phyloP scores from a whole-genome alignment of 2,113 vertebrate genomes.

The Phasianus colchicus region DNA sequence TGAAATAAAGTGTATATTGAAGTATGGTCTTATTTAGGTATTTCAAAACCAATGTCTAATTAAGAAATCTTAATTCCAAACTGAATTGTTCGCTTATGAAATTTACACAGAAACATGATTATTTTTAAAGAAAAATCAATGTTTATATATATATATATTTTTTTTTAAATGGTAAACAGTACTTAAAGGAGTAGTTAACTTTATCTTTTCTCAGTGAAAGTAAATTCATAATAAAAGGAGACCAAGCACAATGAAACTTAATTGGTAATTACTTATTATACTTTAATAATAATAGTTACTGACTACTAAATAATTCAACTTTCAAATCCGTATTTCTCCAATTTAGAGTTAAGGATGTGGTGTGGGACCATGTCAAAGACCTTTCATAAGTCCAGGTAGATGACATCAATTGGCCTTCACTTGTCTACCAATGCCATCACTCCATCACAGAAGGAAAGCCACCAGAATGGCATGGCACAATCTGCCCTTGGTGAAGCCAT shows the following conservation, averaged over 20 bases:
- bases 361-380: too few relatives aligned
- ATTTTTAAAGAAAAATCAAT: neutral
- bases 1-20: neutral
- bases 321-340: too few relatives aligned
- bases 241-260: neutral
- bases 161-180: neutral
- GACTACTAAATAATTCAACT: too few relatives aligned
- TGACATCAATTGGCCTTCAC: too few relatives aligned
- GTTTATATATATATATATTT: neutral
- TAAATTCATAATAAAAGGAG: neutral
- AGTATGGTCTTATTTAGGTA: neutral
- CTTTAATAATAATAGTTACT: too few relatives aligned
- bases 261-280: too few relatives aligned
- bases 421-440: too few relatives aligned
- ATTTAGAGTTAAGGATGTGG: too few relatives aligned
- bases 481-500: too few relatives aligned
- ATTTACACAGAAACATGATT: neutral
- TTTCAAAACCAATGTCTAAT: neutral
- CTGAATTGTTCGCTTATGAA: neutral
- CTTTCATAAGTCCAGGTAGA: too few relatives aligned
- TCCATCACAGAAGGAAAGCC: too few relatives aligned
- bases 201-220: neutral
- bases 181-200: neutral
- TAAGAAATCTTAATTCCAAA: neutral
- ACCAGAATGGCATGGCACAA: too few relatives aligned